Percentiles rank a stretch among this genome's conserved stretches.
phyloP scores from a whole-genome alignment of 2,797 vertebrate genomes.

The Podarcis lilfordi region DNA sequence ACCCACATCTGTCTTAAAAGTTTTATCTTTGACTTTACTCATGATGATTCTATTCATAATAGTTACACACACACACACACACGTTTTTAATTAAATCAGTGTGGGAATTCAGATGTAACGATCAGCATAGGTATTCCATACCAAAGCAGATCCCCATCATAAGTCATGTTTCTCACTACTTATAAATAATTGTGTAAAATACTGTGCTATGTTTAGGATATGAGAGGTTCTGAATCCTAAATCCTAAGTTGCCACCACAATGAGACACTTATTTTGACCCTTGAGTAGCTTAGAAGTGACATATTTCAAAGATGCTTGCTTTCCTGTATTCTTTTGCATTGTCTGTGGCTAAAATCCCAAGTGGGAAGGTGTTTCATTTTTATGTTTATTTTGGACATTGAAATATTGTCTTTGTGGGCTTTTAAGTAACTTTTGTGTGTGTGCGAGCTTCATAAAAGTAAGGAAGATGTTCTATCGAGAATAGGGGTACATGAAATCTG shows the following conservation, averaged over 20 bases:
- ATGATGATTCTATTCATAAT: too few species aligned
- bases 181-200: neutral
- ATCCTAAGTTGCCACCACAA: neutral
- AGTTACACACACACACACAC: too few species aligned
- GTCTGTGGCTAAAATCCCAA: too few species aligned
- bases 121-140: neutral
- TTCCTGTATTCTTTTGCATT: neutral
- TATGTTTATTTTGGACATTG: neutral
- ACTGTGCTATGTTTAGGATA: neutral
- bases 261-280: neutral
- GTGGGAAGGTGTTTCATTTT: neutral
- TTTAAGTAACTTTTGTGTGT: neutral
- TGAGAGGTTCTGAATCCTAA: neutral
- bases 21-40: too few species aligned
- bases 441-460: neutral
- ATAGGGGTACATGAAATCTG: neutral
- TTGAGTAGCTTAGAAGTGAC: neutral
- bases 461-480: neutral
- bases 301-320: neutral
- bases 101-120: neutral
- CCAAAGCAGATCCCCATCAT: too few species aligned
- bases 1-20: too few species aligned
- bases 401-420: neutral
- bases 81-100: neutral
- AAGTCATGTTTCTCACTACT: neutral